Evolutionary conservation across 2,888 invertebrate genomes (phyloP), one percentile per base, ranked within the genome.

Genomic region (Cosmia trapezina): DNA sequence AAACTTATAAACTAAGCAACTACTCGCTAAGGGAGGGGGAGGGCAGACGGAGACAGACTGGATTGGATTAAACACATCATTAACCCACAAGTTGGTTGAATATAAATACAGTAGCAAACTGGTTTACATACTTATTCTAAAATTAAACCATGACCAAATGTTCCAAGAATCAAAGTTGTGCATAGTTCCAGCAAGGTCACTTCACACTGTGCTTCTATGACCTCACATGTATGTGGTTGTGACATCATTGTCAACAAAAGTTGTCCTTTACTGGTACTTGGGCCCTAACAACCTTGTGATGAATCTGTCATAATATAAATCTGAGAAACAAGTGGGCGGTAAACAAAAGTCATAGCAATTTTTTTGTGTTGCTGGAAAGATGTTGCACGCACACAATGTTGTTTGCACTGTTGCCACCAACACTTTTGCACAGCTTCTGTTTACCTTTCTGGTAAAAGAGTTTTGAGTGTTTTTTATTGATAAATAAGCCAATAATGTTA

Each of bases 221-320:
- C 88, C 88, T 90, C 86, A 82, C 73, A 78, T 67, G 61, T 81
- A 81, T 80, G 65, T 77, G 76, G 66, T 75, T 84, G 82, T 90
- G 89, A 90, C 82, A 80, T 88, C 87, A 89, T 81, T 69, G 79
- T 73, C 75, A 84, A 84, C 76, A 87, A 70, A 78, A 84, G 51
- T 76, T 66, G 70, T 79, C 80, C 80, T 82, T 61, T 65, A 80
- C 17, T 75, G 45, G 82, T 81, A 80, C 78, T 71, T 6, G 49
- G 22, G 72, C 81, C 84, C 72, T 84, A 47, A 22, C 12, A 65
- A 65, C 81, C 81, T 81, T 81, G 81, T 51, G 22, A 70, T 51
- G 11, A 61, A 59, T 65, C 43, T 68, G 65, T 66, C 56, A 51
- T 51, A n/a, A 51, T 6, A 51, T 67, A 56, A 61, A 68, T 70